Conservation (phyloP, 2,888 invertebrate genomes). For the Nephrotoma flavescens region DNA sequence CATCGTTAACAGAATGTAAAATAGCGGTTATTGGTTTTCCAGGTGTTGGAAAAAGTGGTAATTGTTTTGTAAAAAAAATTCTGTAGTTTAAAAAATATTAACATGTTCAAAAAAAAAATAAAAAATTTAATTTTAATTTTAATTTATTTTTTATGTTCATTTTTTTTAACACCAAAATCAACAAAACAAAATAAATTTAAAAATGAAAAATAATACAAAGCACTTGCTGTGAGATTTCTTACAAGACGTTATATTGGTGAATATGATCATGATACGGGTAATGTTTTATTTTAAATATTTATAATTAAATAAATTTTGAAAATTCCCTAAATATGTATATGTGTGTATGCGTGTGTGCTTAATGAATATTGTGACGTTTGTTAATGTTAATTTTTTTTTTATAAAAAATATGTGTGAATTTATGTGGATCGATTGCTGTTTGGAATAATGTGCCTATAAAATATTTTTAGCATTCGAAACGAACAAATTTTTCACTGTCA, state of each 20-base stretch:
- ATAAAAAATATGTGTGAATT: neutral
- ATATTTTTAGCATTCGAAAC: neutral
- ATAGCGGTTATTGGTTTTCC: constrained; percentile 81
- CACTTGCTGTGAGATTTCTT: constrained; percentile 74
- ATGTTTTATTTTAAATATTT: constrained; percentile 15
- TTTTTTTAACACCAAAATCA: neutral
- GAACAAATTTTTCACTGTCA: neutral
- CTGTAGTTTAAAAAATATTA: neutral
- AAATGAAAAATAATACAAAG: constrained; percentile 27
- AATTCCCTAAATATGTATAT: neutral
- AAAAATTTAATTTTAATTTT: neutral
- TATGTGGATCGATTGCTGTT: neutral
- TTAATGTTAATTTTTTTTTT: neutral
- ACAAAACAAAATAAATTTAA: neutral
- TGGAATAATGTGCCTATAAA: neutral
- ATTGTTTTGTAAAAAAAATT: too few relatives aligned
- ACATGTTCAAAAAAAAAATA: neutral
- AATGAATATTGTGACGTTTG: neutral
- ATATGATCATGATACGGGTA: constrained; percentile 88
- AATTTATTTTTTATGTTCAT: neutral
- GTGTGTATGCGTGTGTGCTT: too few relatives aligned
- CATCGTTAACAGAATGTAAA: constrained; percentile 78
- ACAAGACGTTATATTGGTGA: constrained; percentile 91
- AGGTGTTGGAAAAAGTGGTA: constrained; percentile 69
- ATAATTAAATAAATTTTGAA: neutral